A percentile compares a stretch with the other conserved stretches of the same genome.
Conservation (phyloP, 1,140 invertebrate species). For the Ceratina calcarata region DNA sequence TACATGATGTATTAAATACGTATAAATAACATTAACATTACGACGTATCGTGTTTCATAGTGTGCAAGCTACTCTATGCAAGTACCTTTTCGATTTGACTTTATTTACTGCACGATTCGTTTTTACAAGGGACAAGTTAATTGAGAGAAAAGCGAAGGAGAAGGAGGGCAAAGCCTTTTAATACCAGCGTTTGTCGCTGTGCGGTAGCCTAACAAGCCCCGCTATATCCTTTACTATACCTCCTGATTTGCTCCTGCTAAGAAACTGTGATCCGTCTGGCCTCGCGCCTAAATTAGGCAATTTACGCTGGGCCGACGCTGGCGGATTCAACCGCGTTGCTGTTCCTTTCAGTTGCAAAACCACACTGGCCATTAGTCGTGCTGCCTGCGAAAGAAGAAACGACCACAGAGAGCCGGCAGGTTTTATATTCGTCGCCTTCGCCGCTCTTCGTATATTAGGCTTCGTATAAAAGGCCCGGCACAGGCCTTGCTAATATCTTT, state of each 20-base stretch:
- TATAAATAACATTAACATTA: too few relatives aligned
- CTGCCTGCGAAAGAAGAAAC: slow-evolving; percentile 35
- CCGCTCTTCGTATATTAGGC: slow-evolving; percentile 53
- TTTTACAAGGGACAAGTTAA: not conserved
- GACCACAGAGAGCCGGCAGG: slow-evolving; percentile 35
- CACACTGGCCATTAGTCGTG: slow-evolving; percentile 60
- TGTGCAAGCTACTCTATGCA: not conserved
- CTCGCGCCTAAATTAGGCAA: slow-evolving; percentile 73
- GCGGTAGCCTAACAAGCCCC: slow-evolving; percentile 62
- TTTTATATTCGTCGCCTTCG: slow-evolving; percentile 63
- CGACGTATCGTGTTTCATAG: not conserved
- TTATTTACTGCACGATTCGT: not conserved
- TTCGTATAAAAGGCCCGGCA: slow-evolving; percentile 40
- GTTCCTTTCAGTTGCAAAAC: slow-evolving; percentile 59
- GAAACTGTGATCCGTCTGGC: slow-evolving; percentile 56
- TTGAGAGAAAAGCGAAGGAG: slow-evolving; percentile 1
- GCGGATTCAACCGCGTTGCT: slow-evolving; percentile 44
- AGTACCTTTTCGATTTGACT: not conserved
- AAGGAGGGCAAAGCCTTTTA: not conserved
- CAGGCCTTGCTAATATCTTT: slow-evolving; percentile 56
- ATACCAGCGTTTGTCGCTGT: not conserved
- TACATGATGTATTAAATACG: too few relatives aligned
- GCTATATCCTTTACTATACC: slow-evolving; percentile 20
- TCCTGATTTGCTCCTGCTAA: slow-evolving; percentile 50
- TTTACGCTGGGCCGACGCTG: slow-evolving; percentile 65